phyloP scores from a whole-genome alignment of 2,113 vertebrate genomes.

The Urocynchramus pylzowi region DNA sequence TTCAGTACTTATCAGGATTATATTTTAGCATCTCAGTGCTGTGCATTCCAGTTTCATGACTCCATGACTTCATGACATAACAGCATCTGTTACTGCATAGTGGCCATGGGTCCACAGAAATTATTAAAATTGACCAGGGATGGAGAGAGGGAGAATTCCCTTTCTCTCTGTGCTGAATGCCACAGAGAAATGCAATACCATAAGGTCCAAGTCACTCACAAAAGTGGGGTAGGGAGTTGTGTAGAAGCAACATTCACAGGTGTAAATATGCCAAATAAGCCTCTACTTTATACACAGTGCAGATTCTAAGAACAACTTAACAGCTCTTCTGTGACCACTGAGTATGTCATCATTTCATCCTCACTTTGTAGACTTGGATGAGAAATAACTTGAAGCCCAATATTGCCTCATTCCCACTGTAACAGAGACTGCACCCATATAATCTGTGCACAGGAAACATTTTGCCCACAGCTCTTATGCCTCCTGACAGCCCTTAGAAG shows the following conservation, averaged over 20 bases:
- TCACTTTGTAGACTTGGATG: background rate
- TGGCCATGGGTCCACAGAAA: background rate
- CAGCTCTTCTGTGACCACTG: background rate
- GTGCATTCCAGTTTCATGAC: background rate
- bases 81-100: background rate
- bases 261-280: background rate
- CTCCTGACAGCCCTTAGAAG: background rate
- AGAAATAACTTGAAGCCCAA: background rate
- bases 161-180: background rate
- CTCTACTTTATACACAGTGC: background rate
- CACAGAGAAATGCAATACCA: background rate
- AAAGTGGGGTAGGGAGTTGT: accelerated
- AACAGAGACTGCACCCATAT: background rate
- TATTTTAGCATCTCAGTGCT: background rate
- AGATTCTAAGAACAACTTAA: background rate
- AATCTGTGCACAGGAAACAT: background rate
- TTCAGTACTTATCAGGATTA: background rate
- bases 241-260: background rate
- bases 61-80: too few relatives aligned
- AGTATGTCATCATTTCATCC: background rate
- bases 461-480: background rate
- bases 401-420: background rate
- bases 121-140: background rate
- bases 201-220: background rate
- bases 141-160: background rate